Conservation (phyloP, 1,140 invertebrate species). For the Solenopsis fugax region DNA sequence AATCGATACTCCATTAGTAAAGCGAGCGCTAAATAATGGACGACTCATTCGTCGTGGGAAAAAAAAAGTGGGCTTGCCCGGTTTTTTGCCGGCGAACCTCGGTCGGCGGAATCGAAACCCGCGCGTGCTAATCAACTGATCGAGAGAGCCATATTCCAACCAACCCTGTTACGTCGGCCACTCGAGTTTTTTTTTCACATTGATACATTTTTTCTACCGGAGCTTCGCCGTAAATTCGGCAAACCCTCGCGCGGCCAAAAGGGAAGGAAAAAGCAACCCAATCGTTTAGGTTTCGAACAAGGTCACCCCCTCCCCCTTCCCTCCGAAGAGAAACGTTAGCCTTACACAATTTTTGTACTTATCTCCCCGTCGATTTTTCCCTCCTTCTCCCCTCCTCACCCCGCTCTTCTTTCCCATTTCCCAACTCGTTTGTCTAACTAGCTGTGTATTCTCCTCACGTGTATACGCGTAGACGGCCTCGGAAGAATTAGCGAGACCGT, state of each 20-base stretch:
- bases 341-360: constrained; percentile 84
- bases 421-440: constrained; percentile 58
- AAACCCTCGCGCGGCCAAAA: constrained; percentile 9
- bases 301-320: not conserved
- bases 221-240: constrained; percentile 21
- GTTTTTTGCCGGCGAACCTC: constrained; percentile 7
- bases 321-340: constrained; percentile 70
- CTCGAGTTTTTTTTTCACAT: constrained; percentile 30
- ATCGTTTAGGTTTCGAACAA: not conserved
- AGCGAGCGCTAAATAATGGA: constrained; percentile 49
- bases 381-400: not conserved
- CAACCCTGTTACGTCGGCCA: not conserved
- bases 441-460: constrained; percentile 57
- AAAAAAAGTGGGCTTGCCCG: constrained; percentile 25
- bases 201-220: constrained; percentile 69
- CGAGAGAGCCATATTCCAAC: not conserved
- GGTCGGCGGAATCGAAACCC: constrained; percentile 20
- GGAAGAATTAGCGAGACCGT: not conserved
- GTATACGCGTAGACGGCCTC: constrained; percentile 49
- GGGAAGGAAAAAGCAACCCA: not conserved
- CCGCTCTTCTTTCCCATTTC: constrained; percentile 1
- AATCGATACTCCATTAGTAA: constrained; percentile 45
- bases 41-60: constrained; percentile 12
- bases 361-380: constrained; percentile 73
- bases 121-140: constrained; percentile 21